Base-by-base conservation (phyloP, 2,113 vertebrate species). In the Mobula birostris region DNA sequence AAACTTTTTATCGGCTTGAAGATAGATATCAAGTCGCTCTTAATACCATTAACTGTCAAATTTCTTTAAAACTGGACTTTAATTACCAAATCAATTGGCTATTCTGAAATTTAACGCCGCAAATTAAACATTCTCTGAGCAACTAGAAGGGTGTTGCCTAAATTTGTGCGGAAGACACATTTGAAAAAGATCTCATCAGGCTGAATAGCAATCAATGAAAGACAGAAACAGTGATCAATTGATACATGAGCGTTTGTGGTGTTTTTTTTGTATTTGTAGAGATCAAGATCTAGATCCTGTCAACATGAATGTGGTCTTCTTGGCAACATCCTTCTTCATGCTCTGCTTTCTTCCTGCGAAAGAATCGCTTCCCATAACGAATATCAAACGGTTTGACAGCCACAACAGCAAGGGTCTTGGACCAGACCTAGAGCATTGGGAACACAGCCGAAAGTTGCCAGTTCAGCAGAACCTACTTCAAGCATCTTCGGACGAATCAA, bases 321-420 rank as follows among this genome's bases (percentile, higher is more conserved):
- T 93, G 91, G 70, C 91, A 48, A 93, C 70, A 56, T 93, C 91
- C 6, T 70, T 93, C 48, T 74, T 93, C 21, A 12, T 72, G 17
- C 40, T 93, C 66, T 15, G 68, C 32, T 93, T 93, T 56, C 91
- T 93, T 74, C 91, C 91, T 2, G 91, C 91, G 91, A 93, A 76
- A 93, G 70, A 72, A 40, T 93, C 70, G 40, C 91, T 56, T 93
- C 91, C 40, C 21, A 74, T 93, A 27, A 56, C 36, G 56, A 76
- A 24, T 11, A 27, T 24, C 21, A 24, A 56, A 5, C 68, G 36
- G 17, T 48, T 76, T 93, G 91, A 74, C 40, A 74, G 32, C 24
- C 2, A 93, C 36, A 40, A 19, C 36, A 56, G 40, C 2, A n/a
- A 11, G 40, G 91, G 74, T 36, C 68, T 21, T 0, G 91, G 70